A percentile compares a stretch with the other conserved stretches of the same genome.
phyloP scores from a whole-genome alignment of 2,113 vertebrate species.

The Micronisus gabar region DNA sequence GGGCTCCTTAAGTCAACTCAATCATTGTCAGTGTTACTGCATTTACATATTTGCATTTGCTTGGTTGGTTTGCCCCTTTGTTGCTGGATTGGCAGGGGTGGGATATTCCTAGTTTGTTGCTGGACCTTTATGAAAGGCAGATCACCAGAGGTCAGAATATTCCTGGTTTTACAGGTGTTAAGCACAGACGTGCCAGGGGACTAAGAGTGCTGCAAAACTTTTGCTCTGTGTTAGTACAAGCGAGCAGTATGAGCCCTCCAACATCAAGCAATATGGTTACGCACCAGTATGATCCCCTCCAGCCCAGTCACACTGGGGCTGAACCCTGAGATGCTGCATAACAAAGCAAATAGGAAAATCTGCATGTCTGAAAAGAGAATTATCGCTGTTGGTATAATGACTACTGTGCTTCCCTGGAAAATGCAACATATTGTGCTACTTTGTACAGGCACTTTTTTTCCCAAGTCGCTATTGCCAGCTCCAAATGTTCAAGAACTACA shows the following conservation, averaged over 20 bases:
- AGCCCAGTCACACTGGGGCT: neutral
- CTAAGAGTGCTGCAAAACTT: neutral
- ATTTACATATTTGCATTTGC: neutral
- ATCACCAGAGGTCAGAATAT: neutral
- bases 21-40: neutral
- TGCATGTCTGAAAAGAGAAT: neutral
- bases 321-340: neutral
- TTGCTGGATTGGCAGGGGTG: neutral
- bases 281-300: neutral
- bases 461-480: neutral
- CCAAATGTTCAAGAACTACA: constrained; percentile 24
- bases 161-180: neutral
- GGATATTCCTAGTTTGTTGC: neutral
- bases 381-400: neutral
- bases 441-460: neutral
- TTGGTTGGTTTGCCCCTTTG: neutral
- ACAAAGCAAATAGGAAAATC: neutral
- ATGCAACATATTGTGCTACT: neutral
- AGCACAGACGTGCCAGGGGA: neutral
- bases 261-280: neutral
- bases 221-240: neutral
- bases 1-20: neutral
- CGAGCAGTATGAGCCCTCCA: neutral
- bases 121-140: neutral
- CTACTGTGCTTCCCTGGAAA: neutral